These are phyloP conservation scores for Andrena flavipes DNA, from an alignment of 2,888 invertebrate species.

Conservation along the genomic window DNA sequence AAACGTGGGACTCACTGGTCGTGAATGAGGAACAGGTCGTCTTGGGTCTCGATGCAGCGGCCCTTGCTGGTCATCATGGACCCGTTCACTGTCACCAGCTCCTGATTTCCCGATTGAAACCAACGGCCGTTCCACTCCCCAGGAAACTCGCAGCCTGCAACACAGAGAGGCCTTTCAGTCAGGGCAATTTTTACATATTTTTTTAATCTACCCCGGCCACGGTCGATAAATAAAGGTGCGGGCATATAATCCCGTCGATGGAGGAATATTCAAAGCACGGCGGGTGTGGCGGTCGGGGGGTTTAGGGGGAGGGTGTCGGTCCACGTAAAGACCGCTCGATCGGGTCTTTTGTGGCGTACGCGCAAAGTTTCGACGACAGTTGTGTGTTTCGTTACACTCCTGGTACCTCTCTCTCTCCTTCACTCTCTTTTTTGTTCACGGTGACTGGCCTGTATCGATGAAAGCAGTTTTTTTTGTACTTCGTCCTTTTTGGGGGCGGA, in stretches of 20 bases:
- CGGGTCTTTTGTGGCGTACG: constrained; percentile 18
- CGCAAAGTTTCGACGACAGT: constrained; percentile 37
- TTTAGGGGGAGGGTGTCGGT: constrained; percentile 2
- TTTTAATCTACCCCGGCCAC: constrained; percentile 40
- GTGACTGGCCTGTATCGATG: constrained; percentile 18
- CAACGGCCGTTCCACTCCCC: constrained; percentile 84
- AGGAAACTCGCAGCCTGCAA: constrained; percentile 83
- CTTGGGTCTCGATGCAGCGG: constrained; percentile 82
- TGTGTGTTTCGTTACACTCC: background rate
- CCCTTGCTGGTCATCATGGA: constrained; percentile 85
- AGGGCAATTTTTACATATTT: constrained; percentile 47
- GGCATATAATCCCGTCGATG: constrained; percentile 22
- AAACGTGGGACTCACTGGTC: constrained; percentile 80
- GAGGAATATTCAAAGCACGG: constrained; percentile 45
- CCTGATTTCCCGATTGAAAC: constrained; percentile 85
- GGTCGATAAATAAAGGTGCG: constrained; percentile 50
- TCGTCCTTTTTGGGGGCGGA: background rate
- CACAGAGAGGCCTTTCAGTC: constrained; percentile 50
- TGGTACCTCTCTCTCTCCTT: background rate
- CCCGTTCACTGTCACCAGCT: constrained; percentile 82
- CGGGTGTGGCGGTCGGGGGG: background rate
- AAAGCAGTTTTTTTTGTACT: background rate
- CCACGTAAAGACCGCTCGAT: constrained; percentile 32
- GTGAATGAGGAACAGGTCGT: constrained; percentile 84
- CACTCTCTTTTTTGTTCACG: constrained; percentile 5